Base-by-base conservation (phyloP, 1,140 invertebrate genomes). In the Drosophila teissieri region DNA sequence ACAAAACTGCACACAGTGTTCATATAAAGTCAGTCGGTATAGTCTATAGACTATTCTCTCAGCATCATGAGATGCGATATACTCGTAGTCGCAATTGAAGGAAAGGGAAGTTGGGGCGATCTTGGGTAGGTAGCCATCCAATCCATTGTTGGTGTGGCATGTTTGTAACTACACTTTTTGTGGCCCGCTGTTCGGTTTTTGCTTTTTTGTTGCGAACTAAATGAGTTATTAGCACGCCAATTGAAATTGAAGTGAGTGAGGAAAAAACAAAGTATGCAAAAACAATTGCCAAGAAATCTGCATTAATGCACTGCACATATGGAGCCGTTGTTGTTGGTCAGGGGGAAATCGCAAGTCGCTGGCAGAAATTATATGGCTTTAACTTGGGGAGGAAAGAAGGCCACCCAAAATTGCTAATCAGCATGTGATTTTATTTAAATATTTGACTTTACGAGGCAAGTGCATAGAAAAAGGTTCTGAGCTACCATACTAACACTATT, bases 161-260 rank as follows among this genome's bases (percentile, higher is more conserved):
- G 85, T 64, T 84, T 73, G 80, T 70, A 83, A 84, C 74, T 45
- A 70, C 54, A 48, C 40, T 69, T 63, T 80, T 80, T 75, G 67
- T 69, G 69, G 53, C 14, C 69, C 69, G 53, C 39, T 55, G 57
- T 39, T 44, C 44, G 22, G 62, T 46, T 70, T 49, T 89, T 45
- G 15, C 3, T 45, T 45, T 44, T 45, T 78, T 77, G 79, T 74
- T 84, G 84, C 85, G 80, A 89, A 84, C 84, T 89, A 89, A 89
- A 89, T 89, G 84, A 89, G 84, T 84, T 89, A 89, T 89, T 89
- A 89, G 73, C 84, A 89, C 84, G 84, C 84, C 84, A 89, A 89
- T 90, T 89, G 84, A 78, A 80, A 78, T 63, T 80, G 76, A 80
- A 84, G 84, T 70, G 60, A 78, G 70, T 67, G 39, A 64, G 46